Evolutionary conservation across 2,797 vertebrate genomes (phyloP).

Genomic region (Hemibagrus guttatus): DNA sequence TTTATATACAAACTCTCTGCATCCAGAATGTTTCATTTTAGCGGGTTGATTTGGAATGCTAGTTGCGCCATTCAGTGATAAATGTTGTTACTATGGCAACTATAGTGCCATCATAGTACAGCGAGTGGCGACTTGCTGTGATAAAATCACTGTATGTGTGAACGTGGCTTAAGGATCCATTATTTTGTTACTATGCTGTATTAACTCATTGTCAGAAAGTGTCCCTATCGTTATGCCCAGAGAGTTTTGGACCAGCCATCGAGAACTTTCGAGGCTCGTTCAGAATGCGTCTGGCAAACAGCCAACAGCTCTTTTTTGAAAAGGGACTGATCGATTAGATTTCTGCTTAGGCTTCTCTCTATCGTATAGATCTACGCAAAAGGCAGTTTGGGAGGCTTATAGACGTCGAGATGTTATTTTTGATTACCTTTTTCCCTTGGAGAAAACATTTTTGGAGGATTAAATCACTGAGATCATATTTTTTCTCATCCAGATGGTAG

Average conservation of each 20-base stretch:
- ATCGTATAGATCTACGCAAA: neutral
- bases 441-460: neutral
- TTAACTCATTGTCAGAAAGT: neutral
- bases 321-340: neutral
- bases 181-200: neutral
- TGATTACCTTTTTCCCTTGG: neutral
- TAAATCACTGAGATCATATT: neutral
- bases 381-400: slow-evolving; percentile 10
- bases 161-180: neutral
- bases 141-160: too few species aligned
- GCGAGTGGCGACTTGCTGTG: too few species aligned
- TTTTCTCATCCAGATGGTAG: neutral
- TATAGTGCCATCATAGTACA: too few species aligned
- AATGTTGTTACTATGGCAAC: too few species aligned
- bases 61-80: too few species aligned
- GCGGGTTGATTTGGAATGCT: too few species aligned
- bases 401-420: neutral
- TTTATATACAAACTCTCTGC: too few species aligned
- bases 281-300: neutral
- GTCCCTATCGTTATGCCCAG: neutral
- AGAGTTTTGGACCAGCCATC: neutral
- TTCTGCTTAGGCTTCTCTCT: neutral
- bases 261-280: neutral
- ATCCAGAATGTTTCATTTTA: too few species aligned
- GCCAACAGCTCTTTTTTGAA: neutral